Base-by-base conservation (phyloP, 2,113 vertebrate species). In the Origma solitaria region DNA sequence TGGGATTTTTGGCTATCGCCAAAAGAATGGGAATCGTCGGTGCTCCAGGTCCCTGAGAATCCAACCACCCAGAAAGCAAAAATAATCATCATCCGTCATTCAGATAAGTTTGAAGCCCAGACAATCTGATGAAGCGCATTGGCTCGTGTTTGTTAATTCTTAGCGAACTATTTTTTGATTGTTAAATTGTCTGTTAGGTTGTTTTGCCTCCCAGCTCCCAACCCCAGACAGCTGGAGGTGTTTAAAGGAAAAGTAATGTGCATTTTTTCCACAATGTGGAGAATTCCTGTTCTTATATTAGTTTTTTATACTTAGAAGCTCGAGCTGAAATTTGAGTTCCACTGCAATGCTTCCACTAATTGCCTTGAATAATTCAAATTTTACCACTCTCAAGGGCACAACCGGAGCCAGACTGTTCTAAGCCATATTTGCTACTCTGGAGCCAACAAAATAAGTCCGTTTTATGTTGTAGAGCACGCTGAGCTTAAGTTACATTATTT, bases 281-380 rank as follows among this genome's bases (percentile, higher is more conserved):
- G 83, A 96, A 97, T 96, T 96, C 93, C 93, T 95, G 91, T 88
- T 95, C 88, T 89, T 90, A 49, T 84, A 90, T 96, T 90, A 95
- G 86, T 81, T 96, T 96, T 96, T 96, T 96, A 96, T 94, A 94
- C 83, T 96, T 95, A 96, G 96, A 95, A 96, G 92, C 94, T 88
- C 3, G 27, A 94, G 91, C 68, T 94, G 94, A 97, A 97, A 96
- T 86, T 57, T 88, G 95, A 95, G 94, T 97, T 97, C 92, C 88
- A 88, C 69, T 7, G 90, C 92, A 95, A 88, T 82, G 90, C 94
- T 97, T 66, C 57, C 93, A 94, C 95, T 98, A 97, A 98, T 96
- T 97, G 95, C 96, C 62, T 95, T 97, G 94, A 98, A 98, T 97
- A 97, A 97, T 97, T 97, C 95, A 97, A 90, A 87, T 96, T 97